phyloP scores from a whole-genome alignment of 1,140 invertebrate genomes.

The Zaprionus nigranus region DNA sequence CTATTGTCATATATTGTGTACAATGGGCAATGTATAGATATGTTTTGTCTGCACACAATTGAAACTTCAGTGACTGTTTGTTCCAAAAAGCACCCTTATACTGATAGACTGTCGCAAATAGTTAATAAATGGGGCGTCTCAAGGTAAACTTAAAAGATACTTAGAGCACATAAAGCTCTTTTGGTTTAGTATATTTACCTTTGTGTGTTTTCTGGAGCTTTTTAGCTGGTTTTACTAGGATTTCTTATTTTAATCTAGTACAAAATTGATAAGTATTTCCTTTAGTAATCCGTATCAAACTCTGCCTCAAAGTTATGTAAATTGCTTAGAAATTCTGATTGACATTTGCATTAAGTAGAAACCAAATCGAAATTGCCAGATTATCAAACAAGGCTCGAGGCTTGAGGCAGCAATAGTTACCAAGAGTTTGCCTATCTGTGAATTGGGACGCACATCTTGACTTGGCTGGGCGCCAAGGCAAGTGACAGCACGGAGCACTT shows the following conservation, averaged over 20 bases:
- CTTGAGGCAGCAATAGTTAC: background rate
- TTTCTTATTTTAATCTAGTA: too few species aligned
- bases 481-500: constrained; percentile 15
- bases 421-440: constrained; percentile 15
- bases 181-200: background rate
- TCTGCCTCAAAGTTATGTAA: background rate
- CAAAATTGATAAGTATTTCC: background rate
- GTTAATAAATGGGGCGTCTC: background rate
- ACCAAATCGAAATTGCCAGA: constrained; percentile 21
- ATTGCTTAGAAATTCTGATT: background rate
- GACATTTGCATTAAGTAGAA: background rate
- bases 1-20: constrained; percentile 1
- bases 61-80: background rate
- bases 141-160: background rate
- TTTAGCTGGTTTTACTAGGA: background rate
- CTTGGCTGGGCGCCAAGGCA: constrained; percentile 20
- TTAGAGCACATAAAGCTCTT: background rate
- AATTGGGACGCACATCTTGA: constrained; percentile 22
- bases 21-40: background rate
- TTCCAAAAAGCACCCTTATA: background rate
- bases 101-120: background rate
- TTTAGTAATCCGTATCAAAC: background rate
- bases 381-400: constrained; percentile 3
- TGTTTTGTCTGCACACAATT: constrained; percentile 8
- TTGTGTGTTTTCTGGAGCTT: background rate